Conservation (phyloP, 2,888 invertebrate species). For the Lochmaea capreae region DNA sequence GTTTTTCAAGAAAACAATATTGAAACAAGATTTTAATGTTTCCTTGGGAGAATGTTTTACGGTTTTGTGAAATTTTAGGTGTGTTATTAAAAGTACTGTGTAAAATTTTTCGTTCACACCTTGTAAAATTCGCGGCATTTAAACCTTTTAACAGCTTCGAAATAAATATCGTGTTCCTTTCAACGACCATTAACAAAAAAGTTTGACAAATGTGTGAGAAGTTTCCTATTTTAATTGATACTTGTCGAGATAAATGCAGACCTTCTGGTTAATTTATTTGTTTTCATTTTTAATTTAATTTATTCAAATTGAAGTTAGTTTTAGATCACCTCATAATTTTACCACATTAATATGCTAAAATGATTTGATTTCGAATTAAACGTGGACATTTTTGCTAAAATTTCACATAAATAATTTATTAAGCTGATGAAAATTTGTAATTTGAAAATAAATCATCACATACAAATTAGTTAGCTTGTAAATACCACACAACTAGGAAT, state of each 20-base stretch:
- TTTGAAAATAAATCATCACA: too few species aligned
- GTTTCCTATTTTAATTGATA: slow-evolving; percentile 22
- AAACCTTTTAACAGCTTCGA: slow-evolving; percentile 6
- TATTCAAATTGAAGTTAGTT: not conserved
- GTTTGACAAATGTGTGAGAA: slow-evolving; percentile 23
- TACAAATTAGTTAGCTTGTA: too few species aligned
- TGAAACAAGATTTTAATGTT: slow-evolving; percentile 20
- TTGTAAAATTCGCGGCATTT: too few species aligned
- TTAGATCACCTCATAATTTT: too few species aligned
- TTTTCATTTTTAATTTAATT: not conserved
- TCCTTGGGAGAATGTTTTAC: slow-evolving; percentile 14
- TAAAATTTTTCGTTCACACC: not conserved
- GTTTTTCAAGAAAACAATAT: slow-evolving; percentile 22
- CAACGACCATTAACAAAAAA: slow-evolving; percentile 10
- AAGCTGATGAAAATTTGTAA: too few species aligned
- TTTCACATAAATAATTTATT: too few species aligned
- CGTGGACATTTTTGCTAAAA: too few species aligned
- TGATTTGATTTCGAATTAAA: too few species aligned
- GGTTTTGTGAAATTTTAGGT: too few species aligned
- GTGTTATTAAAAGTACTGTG: not conserved
- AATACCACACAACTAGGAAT: too few species aligned
- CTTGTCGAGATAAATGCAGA: slow-evolving; percentile 14
- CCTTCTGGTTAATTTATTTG: not conserved
- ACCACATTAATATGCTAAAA: too few species aligned
- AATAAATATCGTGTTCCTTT: slow-evolving; percentile 19